Conservation (phyloP, 2,888 invertebrate species). For the Troilus luridus region DNA sequence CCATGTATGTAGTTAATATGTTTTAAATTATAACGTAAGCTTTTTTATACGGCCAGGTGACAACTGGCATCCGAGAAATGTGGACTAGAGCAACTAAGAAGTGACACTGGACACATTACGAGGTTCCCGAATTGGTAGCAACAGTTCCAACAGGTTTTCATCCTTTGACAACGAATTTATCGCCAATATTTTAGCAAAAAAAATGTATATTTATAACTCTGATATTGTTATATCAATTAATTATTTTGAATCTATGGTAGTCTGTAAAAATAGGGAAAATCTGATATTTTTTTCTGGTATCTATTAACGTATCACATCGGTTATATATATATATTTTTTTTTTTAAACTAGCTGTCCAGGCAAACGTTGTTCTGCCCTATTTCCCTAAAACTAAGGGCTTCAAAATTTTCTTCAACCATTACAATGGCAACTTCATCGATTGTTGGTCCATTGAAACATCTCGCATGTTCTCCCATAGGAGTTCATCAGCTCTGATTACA, state of each 20-base stretch:
- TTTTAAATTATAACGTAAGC: neutral
- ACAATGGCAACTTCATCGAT: no score
- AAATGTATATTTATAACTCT: neutral
- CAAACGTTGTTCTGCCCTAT: no score
- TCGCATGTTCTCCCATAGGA: no score
- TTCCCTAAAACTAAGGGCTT: no score
- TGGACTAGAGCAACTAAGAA: neutral
- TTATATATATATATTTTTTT: no score
- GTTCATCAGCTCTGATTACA: no score
- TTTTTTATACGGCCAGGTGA: neutral
- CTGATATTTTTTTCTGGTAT: neutral
- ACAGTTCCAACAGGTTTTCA: neutral
- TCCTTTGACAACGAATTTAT: neutral
- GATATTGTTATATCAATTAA: neutral
- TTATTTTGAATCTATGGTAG: neutral
- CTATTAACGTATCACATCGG: no score
- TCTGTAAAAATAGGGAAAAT: neutral
- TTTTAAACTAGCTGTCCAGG: no score
- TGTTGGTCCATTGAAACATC: no score
- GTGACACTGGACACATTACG: neutral
- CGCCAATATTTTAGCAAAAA: neutral
- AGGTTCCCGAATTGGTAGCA: neutral
- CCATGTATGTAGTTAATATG: no score
- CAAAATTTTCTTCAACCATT: no score
- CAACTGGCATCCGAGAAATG: neutral